These are phyloP conservation scores for Drosophila leontia DNA, from an alignment of 1,140 invertebrate species.

Conservation along the genomic window DNA sequence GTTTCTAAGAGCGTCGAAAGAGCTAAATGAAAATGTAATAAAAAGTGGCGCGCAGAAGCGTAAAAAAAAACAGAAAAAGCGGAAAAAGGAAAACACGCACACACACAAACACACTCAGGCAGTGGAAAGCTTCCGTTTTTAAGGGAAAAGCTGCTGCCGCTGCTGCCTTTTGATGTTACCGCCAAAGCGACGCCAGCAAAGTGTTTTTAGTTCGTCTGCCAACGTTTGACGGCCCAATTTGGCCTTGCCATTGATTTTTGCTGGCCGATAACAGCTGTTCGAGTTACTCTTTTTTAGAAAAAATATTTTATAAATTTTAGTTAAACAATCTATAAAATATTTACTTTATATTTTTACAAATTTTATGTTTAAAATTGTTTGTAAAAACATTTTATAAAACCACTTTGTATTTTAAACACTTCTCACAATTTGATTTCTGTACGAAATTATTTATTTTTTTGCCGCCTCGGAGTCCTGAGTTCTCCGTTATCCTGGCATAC, in stretches of 20 bases:
- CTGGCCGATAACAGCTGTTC: slow-evolving; percentile 32
- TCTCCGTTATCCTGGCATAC: slow-evolving; percentile 37
- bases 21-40: slow-evolving; percentile 27
- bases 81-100: slow-evolving; percentile 26
- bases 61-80: slow-evolving; percentile 50
- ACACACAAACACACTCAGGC: slow-evolving; percentile 11
- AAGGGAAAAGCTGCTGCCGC: slow-evolving; percentile 42
- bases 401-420: neutral
- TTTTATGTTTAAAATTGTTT: slow-evolving; percentile 10
- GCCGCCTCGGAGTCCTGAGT: slow-evolving; percentile 37
- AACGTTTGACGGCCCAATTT: slow-evolving; percentile 20
- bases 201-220: slow-evolving; percentile 21
- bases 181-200: slow-evolving; percentile 60
- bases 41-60: slow-evolving; percentile 72
- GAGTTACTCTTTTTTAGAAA: neutral
- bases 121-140: slow-evolving; percentile 65
- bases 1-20: slow-evolving; percentile 40
- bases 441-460: slow-evolving; percentile 27
- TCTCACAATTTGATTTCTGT: slow-evolving; percentile 2
- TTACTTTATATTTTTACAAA: neutral
- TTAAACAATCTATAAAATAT: neutral
- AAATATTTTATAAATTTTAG: slow-evolving; percentile 1
- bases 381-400: neutral
- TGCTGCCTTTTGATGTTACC: slow-evolving; percentile 50
- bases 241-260: slow-evolving; percentile 50